Evolutionary conservation across 2,888 invertebrate species (phyloP).

Genomic region (Idaea aversata): DNA sequence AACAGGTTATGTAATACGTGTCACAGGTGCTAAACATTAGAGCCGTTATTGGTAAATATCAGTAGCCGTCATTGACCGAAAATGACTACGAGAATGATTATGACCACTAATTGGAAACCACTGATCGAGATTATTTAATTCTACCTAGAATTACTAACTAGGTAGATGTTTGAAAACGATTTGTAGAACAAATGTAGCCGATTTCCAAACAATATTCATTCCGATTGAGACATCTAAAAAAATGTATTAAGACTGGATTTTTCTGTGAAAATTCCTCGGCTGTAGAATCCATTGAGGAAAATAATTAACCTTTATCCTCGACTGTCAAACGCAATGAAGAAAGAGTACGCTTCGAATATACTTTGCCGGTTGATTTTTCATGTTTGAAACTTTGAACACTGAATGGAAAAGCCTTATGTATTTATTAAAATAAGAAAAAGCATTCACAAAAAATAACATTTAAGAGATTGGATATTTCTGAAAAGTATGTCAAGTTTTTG

Average conservation of each 20-base stretch:
- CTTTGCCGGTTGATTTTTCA: slow-evolving; percentile 19
- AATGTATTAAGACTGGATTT: neutral
- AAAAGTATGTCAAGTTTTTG: no score
- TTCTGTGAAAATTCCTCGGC: slow-evolving; percentile 11
- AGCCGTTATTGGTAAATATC: no score
- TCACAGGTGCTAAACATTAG: no score
- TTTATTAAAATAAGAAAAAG: neutral
- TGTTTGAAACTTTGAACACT: neutral
- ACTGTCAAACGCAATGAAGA: slow-evolving; percentile 52
- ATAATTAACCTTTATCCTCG: slow-evolving; percentile 52
- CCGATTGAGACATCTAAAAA: slow-evolving; percentile 7
- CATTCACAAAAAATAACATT: neutral
- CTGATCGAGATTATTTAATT: no score
- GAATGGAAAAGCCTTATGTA: slow-evolving; percentile 15
- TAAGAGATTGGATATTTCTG: no score
- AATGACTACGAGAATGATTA: no score
- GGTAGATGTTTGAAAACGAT: neutral
- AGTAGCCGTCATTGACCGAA: no score
- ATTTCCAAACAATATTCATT: slow-evolving; percentile 4
- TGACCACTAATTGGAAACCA: no score
- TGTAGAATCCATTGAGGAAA: slow-evolving; percentile 44
- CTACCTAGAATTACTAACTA: no score
- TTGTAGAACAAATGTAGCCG: neutral
- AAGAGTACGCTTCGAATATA: slow-evolving; percentile 19
- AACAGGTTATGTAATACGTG: no score